Base-by-base conservation (phyloP, 2,113 vertebrate species). In the Hippocampus guttulatus region DNA sequence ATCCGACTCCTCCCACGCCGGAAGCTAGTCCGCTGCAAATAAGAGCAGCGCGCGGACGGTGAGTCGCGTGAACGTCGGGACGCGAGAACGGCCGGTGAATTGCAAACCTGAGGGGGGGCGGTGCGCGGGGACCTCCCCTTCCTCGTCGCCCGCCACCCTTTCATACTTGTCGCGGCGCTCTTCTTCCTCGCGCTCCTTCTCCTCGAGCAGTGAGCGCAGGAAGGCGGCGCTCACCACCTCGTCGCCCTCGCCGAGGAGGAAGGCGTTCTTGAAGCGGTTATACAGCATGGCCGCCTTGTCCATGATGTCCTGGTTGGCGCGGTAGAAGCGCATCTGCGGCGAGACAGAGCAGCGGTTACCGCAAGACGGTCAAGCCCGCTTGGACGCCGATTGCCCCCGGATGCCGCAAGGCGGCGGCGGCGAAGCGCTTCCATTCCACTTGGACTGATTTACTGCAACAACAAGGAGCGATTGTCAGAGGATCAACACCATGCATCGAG, bases 281-380 rank as follows among this genome's bases (percentile, higher is more conserved):
- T 98, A 98, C 0, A 98, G 81, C 96, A 98, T 98, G 14, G 96
- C 95, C 47, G 97, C 94, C 70, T 98, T 98, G 78, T 96, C 94
- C 97, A 98, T 98, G 81, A 98, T 91, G 78, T 93, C 91, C 82
- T 95, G 94, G 85, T 90, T 98, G 15, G 94, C 94, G 69, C 95
- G 92, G 85, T 96, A 98, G 79, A 83, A 92, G 1, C 97, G 93
- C 91, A 98, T 95, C 96, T 96, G 86, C 74, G 41, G 85, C 79
- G 51, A 14, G 21, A 16, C 14, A 8, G 15, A 4, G 25, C 6
- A 1, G 58, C 7, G 2, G 6, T 20, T 16, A 1, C 1, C 30
- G 1, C 30, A 5, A 33, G 30, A 5, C 30, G 5, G 30, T 33
- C 30, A 5, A 33, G 30, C 30, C 30, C 2, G 30, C 27, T 27